Percentiles rank a stretch among this genome's conserved stretches.
Evolutionary conservation across 2,113 vertebrate genomes (phyloP).

Genomic region (Caranx ignobilis): DNA sequence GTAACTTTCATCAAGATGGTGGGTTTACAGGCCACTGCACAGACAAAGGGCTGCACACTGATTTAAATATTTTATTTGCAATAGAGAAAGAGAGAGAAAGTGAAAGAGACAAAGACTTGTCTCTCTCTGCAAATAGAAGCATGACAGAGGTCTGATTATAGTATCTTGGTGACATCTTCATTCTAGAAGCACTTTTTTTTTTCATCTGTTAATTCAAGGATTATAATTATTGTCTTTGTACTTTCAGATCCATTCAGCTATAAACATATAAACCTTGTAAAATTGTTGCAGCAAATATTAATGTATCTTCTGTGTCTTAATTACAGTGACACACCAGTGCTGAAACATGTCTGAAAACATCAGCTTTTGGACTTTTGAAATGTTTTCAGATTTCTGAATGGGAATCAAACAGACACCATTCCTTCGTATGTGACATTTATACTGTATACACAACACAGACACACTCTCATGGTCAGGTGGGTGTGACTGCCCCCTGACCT

Average conservation of each 20-base stretch:
- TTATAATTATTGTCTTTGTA: background rate
- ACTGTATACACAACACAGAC: conserved; percentile 1
- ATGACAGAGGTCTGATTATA: too few species aligned
- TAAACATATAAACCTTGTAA: too few species aligned
- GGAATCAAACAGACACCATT: background rate
- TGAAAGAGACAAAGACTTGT: background rate
- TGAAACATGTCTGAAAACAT: background rate
- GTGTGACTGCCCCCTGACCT: conserved; percentile 30
- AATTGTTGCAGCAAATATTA: too few species aligned
- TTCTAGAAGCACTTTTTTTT: too few species aligned
- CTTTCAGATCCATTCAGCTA: too few species aligned
- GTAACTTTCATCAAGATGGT: background rate
- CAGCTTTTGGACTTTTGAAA: too few species aligned
- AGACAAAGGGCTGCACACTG: background rate
- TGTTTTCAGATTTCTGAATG: background rate
- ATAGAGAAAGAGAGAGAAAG: background rate
- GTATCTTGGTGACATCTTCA: too few species aligned
- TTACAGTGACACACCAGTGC: background rate
- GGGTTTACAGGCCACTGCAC: background rate
- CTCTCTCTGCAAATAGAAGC: too few species aligned
- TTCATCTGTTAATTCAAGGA: background rate
- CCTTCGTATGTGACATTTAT: background rate
- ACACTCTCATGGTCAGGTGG: conserved; percentile 9
- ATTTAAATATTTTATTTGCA: background rate
- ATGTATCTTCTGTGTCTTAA: too few species aligned